Evolutionary conservation across 2,113 vertebrate species (phyloP).

Genomic region (Calonectris borealis): DNA sequence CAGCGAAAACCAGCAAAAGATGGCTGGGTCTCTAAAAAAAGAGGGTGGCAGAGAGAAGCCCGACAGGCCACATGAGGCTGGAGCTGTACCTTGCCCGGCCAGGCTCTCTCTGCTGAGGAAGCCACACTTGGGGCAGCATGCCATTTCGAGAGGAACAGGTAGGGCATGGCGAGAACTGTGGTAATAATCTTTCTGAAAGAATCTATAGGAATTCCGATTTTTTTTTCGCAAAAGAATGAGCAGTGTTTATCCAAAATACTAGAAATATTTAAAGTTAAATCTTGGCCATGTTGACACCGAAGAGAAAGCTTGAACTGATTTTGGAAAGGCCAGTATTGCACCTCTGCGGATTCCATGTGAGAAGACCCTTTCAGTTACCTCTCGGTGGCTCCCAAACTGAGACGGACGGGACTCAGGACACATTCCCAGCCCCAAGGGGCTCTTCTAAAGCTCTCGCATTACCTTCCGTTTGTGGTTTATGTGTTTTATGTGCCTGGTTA

Average conservation of each 20-base stretch:
- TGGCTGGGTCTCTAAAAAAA: not conserved
- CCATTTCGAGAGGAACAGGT: not conserved
- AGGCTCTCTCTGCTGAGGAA: not conserved
- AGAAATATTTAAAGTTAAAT: not conserved
- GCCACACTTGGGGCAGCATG: not conserved
- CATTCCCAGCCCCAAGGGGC: not conserved
- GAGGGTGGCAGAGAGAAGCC: not conserved
- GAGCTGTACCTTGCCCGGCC: not conserved
- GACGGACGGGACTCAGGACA: not conserved
- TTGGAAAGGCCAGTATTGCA: not conserved
- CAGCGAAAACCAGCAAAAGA: not conserved
- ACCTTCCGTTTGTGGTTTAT: not conserved
- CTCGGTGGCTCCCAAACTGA: not conserved
- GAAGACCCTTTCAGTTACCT: not conserved
- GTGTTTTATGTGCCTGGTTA: not conserved
- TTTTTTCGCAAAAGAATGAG: not conserved
- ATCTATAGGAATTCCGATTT: not conserved
- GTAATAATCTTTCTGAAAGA: not conserved
- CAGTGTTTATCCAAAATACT: not conserved
- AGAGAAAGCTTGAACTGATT: not conserved
- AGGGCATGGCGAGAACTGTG: not conserved
- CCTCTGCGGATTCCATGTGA: not conserved
- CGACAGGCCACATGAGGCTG: fast-evolving
- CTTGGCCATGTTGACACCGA: not conserved
- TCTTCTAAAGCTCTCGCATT: not conserved